A percentile compares a stretch with the other conserved stretches of the same genome.
phyloP scores from a whole-genome alignment of 2,113 vertebrate genomes.

The Erinaceus europaeus region DNA sequence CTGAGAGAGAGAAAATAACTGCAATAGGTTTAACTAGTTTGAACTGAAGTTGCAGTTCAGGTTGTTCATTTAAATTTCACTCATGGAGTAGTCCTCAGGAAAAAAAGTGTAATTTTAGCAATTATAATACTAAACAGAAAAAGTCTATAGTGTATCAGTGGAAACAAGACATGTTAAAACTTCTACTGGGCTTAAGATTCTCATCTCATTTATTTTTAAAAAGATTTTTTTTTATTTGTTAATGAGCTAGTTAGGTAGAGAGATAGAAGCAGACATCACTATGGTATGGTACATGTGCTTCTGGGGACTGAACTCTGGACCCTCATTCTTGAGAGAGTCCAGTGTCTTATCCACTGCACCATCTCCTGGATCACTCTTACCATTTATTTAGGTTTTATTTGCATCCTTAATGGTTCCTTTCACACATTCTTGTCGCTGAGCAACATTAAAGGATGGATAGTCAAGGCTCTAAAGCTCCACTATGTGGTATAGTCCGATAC shows the following conservation, averaged over 20 bases:
- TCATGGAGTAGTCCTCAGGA: neutral
- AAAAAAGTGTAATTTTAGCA: neutral
- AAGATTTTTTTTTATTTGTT: no score
- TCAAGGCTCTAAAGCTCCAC: neutral
- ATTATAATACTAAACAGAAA: neutral
- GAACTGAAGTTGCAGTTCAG: neutral
- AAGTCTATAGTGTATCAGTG: neutral
- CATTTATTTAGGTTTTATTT: no score
- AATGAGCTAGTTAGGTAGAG: no score
- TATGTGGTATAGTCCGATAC: neutral
- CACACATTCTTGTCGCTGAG: neutral
- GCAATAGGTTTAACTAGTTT: neutral
- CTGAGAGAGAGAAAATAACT: neutral
- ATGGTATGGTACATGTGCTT: no score
- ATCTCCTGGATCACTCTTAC: no score
- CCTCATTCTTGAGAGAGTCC: no score
- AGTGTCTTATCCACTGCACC: no score
- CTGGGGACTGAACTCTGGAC: no score
- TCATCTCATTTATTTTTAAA: no score
- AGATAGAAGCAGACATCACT: no score
- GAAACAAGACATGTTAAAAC: neutral
- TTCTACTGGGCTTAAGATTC: neutral
- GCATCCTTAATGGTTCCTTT: neutral
- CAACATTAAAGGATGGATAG: neutral
- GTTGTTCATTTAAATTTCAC: neutral